A percentile compares a stretch with the other conserved stretches of the same genome.
phyloP scores from a whole-genome alignment of 2,888 invertebrate genomes.

The Hemithea aestivaria region DNA sequence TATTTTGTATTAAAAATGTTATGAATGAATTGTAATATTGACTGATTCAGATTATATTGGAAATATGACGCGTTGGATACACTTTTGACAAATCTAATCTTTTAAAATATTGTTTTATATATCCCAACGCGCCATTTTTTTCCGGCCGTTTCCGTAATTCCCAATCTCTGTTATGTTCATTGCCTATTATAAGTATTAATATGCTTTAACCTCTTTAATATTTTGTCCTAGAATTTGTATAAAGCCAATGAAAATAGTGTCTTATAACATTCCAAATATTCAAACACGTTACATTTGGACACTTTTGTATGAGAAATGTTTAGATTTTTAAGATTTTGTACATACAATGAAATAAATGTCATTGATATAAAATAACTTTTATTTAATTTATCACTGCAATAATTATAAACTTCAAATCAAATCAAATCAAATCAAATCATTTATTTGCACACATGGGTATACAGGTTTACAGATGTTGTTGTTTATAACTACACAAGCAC shows the following conservation, averaged over 20 bases:
- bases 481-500: no score
- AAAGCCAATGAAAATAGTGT: constrained; percentile 73
- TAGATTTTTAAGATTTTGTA: constrained; percentile 78
- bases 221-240: constrained; percentile 59
- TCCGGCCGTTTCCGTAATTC: background rate
- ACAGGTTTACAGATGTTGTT: no score
- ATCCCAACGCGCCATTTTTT: constrained; percentile 1
- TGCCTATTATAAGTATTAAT: constrained; percentile 39
- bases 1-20: constrained; percentile 18
- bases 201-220: constrained; percentile 56
- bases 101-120: background rate
- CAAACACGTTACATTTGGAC: constrained; percentile 72
- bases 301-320: constrained; percentile 74
- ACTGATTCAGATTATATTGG: constrained; percentile 27
- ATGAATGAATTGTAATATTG: constrained; percentile 29
- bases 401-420: no score
- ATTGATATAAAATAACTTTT: constrained; percentile 62
- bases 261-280: constrained; percentile 76
- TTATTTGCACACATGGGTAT: no score
- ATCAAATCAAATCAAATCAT: no score
- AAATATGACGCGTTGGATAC: constrained; percentile 19
- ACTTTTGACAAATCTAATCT: background rate
- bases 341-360: constrained; percentile 77
- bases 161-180: constrained; percentile 31
- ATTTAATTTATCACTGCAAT: constrained; percentile 33